Conservation (phyloP, 2,797 vertebrate genomes). For the Gadopsis bispinosus region DNA sequence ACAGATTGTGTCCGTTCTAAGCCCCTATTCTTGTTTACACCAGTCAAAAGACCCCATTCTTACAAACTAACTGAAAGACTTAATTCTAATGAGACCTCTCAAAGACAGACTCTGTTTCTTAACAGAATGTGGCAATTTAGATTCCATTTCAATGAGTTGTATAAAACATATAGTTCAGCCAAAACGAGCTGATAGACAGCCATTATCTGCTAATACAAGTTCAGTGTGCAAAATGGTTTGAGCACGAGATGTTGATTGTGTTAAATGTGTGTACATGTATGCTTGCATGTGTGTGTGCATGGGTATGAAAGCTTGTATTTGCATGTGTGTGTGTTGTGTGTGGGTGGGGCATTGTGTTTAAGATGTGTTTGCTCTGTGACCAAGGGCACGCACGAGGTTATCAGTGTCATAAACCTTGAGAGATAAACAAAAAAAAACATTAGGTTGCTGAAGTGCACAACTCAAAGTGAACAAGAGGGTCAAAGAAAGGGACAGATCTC, state of each 20-base stretch:
- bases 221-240: constrained; percentile 27
- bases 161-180: constrained; percentile 49
- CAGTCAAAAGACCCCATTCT: constrained; percentile 79
- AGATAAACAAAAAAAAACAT: constrained; percentile 42
- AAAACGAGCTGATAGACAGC: constrained; percentile 22
- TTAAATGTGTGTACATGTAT: constrained; percentile 4
- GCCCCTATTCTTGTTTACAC: constrained; percentile 69
- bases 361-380: constrained; percentile 40
- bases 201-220: constrained; percentile 10
- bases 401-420: constrained; percentile 62
- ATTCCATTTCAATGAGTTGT: constrained; percentile 47
- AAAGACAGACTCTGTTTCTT: constrained; percentile 71
- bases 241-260: not conserved
- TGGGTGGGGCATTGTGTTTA: constrained; percentile 2
- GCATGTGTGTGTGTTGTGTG: not conserved
- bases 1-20: constrained; percentile 68
- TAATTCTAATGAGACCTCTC: constrained; percentile 65
- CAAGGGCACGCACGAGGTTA: constrained; percentile 42
- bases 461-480: constrained; percentile 22
- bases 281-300: not conserved
- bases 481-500: constrained; percentile 15
- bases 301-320: not conserved
- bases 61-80: constrained; percentile 71
- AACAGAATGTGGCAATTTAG: constrained; percentile 66
- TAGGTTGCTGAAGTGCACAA: constrained; percentile 22